phyloP scores from a whole-genome alignment of 1,140 invertebrate species.

The Pararge aegeria region DNA sequence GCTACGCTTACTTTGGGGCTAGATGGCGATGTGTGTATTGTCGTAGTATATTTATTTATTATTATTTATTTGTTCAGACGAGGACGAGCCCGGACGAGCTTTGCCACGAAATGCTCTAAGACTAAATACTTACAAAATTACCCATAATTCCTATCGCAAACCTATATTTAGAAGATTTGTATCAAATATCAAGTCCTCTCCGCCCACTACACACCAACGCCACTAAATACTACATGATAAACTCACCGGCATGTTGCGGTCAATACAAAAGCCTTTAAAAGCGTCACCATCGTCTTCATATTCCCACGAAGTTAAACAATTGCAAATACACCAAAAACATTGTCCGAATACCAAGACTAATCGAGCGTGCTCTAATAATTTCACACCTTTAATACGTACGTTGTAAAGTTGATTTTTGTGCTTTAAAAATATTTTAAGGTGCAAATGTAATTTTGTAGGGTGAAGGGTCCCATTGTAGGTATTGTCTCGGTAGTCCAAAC shows the following conservation, averaged over 20 bases:
- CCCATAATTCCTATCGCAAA: no score
- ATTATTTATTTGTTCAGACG: no score
- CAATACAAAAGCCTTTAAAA: conserved; percentile 59
- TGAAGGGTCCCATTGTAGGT: conserved; percentile 48
- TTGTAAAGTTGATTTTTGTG: conserved; percentile 26
- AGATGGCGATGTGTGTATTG: no score
- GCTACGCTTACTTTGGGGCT: no score
- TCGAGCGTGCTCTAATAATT: conserved; percentile 3
- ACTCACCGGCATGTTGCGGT: conserved; percentile 60
- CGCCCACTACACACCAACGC: conserved; percentile 26
- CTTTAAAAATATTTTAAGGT: background rate
- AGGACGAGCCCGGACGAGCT: no score
- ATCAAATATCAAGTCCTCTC: conserved; percentile 33
- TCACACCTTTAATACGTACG: conserved; percentile 3
- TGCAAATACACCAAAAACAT: conserved; percentile 55
- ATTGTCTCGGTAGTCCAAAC: conserved; percentile 53
- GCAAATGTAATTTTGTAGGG: conserved; percentile 25
- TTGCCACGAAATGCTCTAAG: no score
- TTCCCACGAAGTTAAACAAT: conserved; percentile 65
- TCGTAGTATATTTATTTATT: no score
- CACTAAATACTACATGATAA: conserved; percentile 63
- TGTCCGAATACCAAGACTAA: conserved; percentile 29
- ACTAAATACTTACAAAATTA: no score
- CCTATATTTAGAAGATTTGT: no score
- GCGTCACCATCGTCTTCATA: conserved; percentile 37